Percentiles rank a stretch among this genome's conserved stretches.
These are phyloP conservation scores for Pogonocichla stellata DNA, from an alignment of 2,113 vertebrate species.

Conservation along the genomic window DNA sequence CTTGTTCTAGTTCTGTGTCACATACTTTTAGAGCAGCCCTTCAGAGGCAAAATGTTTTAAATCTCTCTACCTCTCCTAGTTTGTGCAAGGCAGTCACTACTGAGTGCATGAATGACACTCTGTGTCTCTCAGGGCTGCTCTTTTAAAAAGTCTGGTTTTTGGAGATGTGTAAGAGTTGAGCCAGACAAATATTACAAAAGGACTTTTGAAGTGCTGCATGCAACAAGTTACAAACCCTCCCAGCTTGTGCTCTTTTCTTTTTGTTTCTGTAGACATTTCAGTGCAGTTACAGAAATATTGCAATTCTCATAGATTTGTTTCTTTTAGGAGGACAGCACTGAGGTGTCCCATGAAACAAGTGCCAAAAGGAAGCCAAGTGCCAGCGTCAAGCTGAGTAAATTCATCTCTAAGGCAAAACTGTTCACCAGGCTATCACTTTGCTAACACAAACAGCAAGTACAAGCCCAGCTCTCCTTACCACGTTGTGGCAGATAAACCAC, in stretches of 20 bases:
- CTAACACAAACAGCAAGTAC: not conserved
- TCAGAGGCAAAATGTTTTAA: not conserved
- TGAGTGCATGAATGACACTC: not conserved
- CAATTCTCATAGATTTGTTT: not conserved
- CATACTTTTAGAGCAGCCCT: not conserved
- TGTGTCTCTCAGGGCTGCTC: not conserved
- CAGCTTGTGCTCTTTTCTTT: not conserved
- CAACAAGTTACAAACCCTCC: not conserved
- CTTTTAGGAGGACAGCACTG: not conserved
- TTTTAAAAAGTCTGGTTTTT: not conserved
- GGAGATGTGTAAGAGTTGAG: fast-evolving
- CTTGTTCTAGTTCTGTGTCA: not conserved
- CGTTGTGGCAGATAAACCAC: slow-evolving; percentile 84
- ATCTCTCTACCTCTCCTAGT: not conserved
- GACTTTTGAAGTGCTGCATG: not conserved
- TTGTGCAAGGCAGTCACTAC: not conserved
- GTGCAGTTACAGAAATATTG: not conserved
- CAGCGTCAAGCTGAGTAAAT: not conserved
- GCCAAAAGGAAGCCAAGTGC: not conserved
- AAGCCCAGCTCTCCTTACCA: slow-evolving; percentile 75
- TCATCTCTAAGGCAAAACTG: not conserved
- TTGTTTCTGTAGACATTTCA: not conserved
- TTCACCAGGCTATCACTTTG: not conserved
- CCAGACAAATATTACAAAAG: not conserved
- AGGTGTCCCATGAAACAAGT: not conserved